A percentile compares a stretch with the other conserved stretches of the same genome.
phyloP scores from a whole-genome alignment of 2,888 invertebrate genomes.

The Lottia gigantea region DNA sequence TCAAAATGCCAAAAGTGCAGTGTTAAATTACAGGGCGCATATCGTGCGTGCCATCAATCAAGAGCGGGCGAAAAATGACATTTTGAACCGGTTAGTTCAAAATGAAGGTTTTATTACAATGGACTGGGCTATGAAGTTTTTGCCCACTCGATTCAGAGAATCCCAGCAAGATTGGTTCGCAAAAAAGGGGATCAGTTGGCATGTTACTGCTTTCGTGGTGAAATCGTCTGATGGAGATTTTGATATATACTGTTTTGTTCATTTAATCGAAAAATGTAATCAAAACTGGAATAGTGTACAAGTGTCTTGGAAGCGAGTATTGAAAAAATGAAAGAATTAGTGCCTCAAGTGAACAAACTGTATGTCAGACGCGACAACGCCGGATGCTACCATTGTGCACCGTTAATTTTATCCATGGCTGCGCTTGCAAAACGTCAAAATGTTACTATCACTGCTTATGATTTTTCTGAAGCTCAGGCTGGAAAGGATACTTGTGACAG shows the following conservation, averaged over 20 bases:
- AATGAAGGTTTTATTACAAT: not conserved
- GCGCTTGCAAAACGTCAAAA: not conserved
- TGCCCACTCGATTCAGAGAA: not conserved
- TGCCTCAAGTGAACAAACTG: too few relatives aligned
- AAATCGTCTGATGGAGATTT: too few relatives aligned
- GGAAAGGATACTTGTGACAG: not conserved
- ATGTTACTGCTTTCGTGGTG: too few relatives aligned
- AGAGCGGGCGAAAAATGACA: slow-evolving; percentile 5
- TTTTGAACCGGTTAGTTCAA: too few relatives aligned
- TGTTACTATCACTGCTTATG: not conserved
- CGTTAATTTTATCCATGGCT: not conserved
- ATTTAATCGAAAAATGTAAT: too few relatives aligned
- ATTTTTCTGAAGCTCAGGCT: not conserved
- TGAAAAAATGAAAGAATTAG: too few relatives aligned
- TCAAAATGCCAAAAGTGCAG: not conserved
- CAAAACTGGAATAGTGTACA: too few relatives aligned
- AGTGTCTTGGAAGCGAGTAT: too few relatives aligned
- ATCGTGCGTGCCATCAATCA: not conserved
- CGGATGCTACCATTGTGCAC: not conserved
- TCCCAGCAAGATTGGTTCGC: too few relatives aligned
- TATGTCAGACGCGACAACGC: too few relatives aligned
- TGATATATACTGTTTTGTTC: too few relatives aligned
- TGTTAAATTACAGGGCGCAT: not conserved
- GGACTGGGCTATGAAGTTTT: not conserved
- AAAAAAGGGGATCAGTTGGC: too few relatives aligned